These are phyloP conservation scores for Danaus melanippus DNA, from an alignment of 1,140 invertebrate species.

Conservation along the genomic window DNA sequence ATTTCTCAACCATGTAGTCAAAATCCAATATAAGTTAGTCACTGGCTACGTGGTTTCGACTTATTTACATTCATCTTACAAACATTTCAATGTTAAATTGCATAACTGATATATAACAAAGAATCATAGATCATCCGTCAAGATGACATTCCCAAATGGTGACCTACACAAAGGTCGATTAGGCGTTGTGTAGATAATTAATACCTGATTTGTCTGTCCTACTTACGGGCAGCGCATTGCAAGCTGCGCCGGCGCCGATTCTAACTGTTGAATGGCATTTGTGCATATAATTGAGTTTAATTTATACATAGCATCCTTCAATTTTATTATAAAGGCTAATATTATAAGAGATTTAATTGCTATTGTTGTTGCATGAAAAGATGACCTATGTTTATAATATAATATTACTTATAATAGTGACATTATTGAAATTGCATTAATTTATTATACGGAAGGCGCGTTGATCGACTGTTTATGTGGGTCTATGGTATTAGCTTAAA, in stretches of 20 bases:
- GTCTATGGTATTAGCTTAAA: no score
- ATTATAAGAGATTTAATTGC: no score
- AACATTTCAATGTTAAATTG: no score
- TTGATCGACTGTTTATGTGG: no score
- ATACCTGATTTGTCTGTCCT: conserved; percentile 61
- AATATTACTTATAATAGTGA: background rate
- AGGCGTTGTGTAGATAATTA: conserved; percentile 58
- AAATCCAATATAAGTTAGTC: no score
- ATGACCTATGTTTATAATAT: conserved; percentile 1
- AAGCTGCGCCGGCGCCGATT: conserved; percentile 54
- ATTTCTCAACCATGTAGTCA: no score
- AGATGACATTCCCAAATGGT: conserved; percentile 21
- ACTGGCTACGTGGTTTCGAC: no score
- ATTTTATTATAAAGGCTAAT: conserved; percentile 7
- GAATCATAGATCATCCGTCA: conserved; percentile 3
- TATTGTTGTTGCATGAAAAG: no score
- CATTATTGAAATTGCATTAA: no score
- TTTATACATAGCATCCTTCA: conserved; percentile 16
- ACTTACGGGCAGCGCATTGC: conserved; percentile 61
- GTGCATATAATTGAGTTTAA: conserved; percentile 38
- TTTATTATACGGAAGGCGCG: no score
- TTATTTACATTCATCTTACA: no score
- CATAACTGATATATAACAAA: background rate
- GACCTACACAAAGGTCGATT: conserved; percentile 46
- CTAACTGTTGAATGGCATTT: conserved; percentile 64